Conservation (phyloP, 1,140 invertebrate genomes). For the Agrilus planipennis region DNA sequence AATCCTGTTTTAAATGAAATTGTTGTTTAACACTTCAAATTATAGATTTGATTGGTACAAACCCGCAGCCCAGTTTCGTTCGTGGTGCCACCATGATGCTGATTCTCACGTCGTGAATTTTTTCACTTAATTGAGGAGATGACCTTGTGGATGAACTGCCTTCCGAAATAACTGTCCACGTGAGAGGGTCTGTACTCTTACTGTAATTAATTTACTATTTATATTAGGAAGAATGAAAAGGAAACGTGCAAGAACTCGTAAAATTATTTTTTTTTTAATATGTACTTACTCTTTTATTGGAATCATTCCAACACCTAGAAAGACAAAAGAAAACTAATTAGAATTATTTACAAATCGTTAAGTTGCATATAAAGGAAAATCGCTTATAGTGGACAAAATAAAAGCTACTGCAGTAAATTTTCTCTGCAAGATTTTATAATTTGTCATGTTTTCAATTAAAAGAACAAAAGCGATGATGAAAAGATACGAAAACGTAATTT, state of each 20-base stretch:
- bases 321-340: no score
- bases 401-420: no score
- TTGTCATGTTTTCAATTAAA: no score
- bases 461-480: no score
- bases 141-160: constrained; percentile 25
- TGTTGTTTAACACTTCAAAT: not conserved
- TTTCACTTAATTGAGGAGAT: constrained; percentile 30
- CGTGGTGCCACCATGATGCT: constrained; percentile 51
- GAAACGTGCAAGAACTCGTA: constrained; percentile 2
- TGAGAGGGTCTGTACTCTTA: constrained; percentile 55
- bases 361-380: no score
- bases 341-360: no score
- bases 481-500: no score
- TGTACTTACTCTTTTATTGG: constrained; percentile 79
- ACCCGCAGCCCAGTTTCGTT: constrained; percentile 57
- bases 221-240: not conserved
- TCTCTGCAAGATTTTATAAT: no score
- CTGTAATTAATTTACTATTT: constrained; percentile 29
- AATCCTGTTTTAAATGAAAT: constrained; percentile 39
- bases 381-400: no score
- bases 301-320: constrained; percentile 76
- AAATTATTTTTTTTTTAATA: constrained; percentile 6
- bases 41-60: constrained; percentile 16
- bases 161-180: constrained; percentile 63
- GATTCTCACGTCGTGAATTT: constrained; percentile 41